Conservation (phyloP, 2,888 invertebrate genomes). For the Drosophila anomalata region DNA sequence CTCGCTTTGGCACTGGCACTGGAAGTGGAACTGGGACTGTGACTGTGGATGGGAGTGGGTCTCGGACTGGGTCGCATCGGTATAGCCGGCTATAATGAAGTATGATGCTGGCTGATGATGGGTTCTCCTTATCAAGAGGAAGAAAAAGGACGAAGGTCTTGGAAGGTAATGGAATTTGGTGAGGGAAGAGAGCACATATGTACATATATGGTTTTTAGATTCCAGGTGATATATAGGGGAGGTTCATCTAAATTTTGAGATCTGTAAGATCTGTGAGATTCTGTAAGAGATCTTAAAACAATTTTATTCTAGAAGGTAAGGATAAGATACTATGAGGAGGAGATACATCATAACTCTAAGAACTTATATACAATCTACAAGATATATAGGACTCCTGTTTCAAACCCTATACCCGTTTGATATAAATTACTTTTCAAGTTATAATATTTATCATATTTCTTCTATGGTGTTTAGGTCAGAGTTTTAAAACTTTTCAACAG, state of each 20-base stretch:
- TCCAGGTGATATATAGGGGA: neutral
- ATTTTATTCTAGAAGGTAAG: too few relatives aligned
- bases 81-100: slow-evolving; percentile 26
- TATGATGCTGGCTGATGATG: slow-evolving; percentile 34
- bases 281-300: too few relatives aligned
- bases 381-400: too few relatives aligned
- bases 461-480: neutral
- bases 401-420: too few relatives aligned
- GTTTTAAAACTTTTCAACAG: neutral
- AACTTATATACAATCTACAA: too few relatives aligned
- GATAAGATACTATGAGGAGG: too few relatives aligned
- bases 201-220: neutral
- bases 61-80: slow-evolving; percentile 50
- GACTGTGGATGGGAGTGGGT: slow-evolving; percentile 36
- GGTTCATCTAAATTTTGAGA: too few relatives aligned
- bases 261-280: too few relatives aligned
- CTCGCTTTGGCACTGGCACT: slow-evolving; percentile 35
- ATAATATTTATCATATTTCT: neutral
- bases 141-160: neutral
- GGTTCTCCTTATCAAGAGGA: neutral
- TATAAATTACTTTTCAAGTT: too few relatives aligned
- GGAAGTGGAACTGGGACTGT: slow-evolving; percentile 29
- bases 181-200: neutral
- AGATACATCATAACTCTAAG: too few relatives aligned
- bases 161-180: neutral